Evolutionary conservation across 2,113 vertebrate species (phyloP).

Genomic region (Romanogobio albipinnatus): DNA sequence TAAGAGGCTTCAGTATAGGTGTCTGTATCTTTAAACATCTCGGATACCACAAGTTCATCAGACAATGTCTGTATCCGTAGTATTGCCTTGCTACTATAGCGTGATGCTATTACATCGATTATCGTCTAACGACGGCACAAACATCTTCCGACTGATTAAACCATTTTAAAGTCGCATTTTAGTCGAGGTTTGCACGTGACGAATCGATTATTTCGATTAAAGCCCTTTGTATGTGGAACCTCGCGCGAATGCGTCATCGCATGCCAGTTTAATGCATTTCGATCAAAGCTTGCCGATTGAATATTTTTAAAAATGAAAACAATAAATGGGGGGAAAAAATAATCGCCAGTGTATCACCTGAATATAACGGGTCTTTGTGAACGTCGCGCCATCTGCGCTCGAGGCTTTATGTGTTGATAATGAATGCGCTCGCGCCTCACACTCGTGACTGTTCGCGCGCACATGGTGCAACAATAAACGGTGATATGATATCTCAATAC

Average conservation of each 20-base stretch:
- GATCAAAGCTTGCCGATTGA: not conserved
- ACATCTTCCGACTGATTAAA: not conserved
- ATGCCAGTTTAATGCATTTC: not conserved
- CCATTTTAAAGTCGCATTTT: not conserved
- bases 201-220: not conserved
- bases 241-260: slow-evolving; percentile 6
- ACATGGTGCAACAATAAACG: slow-evolving; percentile 29
- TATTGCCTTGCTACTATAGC: not conserved
- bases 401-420: slow-evolving; percentile 34
- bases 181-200: not conserved
- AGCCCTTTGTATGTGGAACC: not conserved
- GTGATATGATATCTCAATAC: not conserved
- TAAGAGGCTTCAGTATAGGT: not conserved
- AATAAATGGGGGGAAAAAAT: not conserved
- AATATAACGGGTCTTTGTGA: slow-evolving; percentile 30
- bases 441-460: slow-evolving; percentile 40
- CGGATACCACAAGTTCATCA: not conserved
- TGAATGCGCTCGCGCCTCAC: slow-evolving; percentile 35
- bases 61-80: not conserved
- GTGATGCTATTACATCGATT: not conserved
- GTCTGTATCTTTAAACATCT: not conserved
- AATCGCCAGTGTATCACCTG: not conserved
- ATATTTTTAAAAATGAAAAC: not conserved
- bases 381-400: slow-evolving; percentile 27
- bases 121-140: not conserved